Base-by-base conservation (phyloP, 2,113 vertebrate genomes). In the Myanophis thanlyinensis region DNA sequence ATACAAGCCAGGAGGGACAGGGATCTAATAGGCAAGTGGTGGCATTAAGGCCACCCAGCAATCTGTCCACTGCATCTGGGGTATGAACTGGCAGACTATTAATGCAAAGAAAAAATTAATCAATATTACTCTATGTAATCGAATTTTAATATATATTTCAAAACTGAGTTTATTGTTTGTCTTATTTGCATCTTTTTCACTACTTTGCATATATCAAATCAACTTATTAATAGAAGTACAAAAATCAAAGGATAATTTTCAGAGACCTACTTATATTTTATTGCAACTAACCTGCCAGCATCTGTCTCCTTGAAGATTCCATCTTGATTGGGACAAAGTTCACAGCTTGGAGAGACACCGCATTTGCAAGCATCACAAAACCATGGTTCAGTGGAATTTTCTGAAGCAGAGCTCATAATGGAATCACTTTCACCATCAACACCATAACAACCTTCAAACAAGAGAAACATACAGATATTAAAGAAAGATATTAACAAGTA, bases 271-370 rank as follows among this genome's bases (percentile, higher is more conserved):
- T n/a, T n/a, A 27, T 47, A 56, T 30, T 8, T 85, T 47, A 30
- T 30, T 46, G 48, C 56, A 52, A 93, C 96, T 94, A 97, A 99
- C 99, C 99, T 99, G 94, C 99, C 99, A 51, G 99, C 99, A 92
- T 99, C 99, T 0, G 99, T 99, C 96, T 99, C 99, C 97, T 99
- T 99, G 96, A 99, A 99, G 97, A 99, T 99, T 40, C 99, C 99
- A 94, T 99, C 99, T 97, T 99, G 98, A 96, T 99, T 99, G 85
- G 99, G 99, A 96, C 99, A 99, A 0, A 99, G 97, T 96, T 99
- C 99, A 95, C 99, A 99, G 97, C 99, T 99, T 62, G 99, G 99
- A 67, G 97, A 97, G 92, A 99, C 98, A 23, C 99, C 99, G 90
- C 99, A 99, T 97, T 99, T 99, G 95, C 99, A 99, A 80, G 99